Percentiles rank a stretch among this genome's conserved stretches.
phyloP scores from a whole-genome alignment of 2,888 invertebrate species.

The Itoplectis maculator region DNA sequence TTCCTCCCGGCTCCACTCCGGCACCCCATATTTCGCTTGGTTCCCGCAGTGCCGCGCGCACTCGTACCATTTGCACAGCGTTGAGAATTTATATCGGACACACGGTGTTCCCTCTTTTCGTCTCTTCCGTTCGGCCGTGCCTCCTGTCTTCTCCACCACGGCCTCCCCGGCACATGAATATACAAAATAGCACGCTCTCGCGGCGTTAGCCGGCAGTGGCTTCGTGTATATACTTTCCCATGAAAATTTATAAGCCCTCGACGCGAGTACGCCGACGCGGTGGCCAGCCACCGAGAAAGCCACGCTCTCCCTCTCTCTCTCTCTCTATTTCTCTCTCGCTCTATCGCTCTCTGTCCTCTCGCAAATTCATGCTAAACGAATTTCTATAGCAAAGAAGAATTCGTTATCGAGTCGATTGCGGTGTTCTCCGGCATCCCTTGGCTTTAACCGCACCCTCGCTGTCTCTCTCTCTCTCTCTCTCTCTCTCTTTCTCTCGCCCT shows the following conservation, averaged over 20 bases:
- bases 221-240: slow-evolving; percentile 44
- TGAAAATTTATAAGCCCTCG: slow-evolving; percentile 52
- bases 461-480: not conserved
- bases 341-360: too few relatives aligned
- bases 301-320: too few relatives aligned
- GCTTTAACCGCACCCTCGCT: too few relatives aligned
- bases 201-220: not conserved
- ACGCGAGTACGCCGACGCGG: slow-evolving; percentile 5
- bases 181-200: slow-evolving; percentile 49
- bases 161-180: slow-evolving; percentile 50
- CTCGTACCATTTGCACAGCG: slow-evolving; percentile 48
- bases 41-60: not conserved
- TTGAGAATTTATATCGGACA: slow-evolving; percentile 45
- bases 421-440: slow-evolving; percentile 36
- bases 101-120: not conserved
- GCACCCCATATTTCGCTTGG: not conserved
- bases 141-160: not conserved
- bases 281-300: slow-evolving; percentile 13
- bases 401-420: slow-evolving; percentile 62
- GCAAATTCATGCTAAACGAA: slow-evolving; percentile 64
- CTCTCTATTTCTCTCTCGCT: too few relatives aligned
- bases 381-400: slow-evolving; percentile 66
- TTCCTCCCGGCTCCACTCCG: slow-evolving; percentile 34
- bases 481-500: not conserved
- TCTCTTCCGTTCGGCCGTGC: not conserved